A percentile compares a stretch with the other conserved stretches of the same genome.
Conservation (phyloP, 2,113 vertebrate genomes). For the Rissa tridactyla region DNA sequence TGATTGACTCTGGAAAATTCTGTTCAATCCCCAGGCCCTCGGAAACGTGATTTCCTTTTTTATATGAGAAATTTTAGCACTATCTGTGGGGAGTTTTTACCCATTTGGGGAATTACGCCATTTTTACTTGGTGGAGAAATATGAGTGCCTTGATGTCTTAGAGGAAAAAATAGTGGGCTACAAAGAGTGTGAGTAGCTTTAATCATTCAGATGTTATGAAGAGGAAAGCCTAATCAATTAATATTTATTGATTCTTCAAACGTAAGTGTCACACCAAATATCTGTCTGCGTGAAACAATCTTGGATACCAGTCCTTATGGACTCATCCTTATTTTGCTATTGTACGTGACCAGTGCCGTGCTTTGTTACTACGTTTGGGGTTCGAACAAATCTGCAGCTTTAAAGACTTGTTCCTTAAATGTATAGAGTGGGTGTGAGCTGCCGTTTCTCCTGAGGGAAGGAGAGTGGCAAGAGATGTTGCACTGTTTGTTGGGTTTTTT, state of each 20-base stretch:
- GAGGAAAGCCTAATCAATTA: neutral
- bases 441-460: neutral
- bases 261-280: neutral
- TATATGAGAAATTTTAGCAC: neutral
- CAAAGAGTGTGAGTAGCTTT: neutral
- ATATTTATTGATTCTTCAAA: neutral
- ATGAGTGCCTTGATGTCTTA: neutral
- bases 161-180: neutral
- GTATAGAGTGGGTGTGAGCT: neutral
- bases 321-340: neutral
- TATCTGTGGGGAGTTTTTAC: neutral
- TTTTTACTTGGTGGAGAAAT: neutral
- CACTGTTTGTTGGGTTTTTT: neutral
- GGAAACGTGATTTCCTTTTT: slow-evolving; percentile 19
- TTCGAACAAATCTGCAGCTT: neutral
- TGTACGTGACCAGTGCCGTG: neutral
- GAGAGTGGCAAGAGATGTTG: neutral
- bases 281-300: neutral
- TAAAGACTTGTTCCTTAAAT: neutral
- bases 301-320: neutral
- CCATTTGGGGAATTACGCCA: neutral
- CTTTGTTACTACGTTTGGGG: neutral
- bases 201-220: neutral
- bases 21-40: neutral
- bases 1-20: slow-evolving; percentile 16